Base-by-base conservation (phyloP, 2,888 invertebrate species). In the Aporophyla lueneburgensis region DNA sequence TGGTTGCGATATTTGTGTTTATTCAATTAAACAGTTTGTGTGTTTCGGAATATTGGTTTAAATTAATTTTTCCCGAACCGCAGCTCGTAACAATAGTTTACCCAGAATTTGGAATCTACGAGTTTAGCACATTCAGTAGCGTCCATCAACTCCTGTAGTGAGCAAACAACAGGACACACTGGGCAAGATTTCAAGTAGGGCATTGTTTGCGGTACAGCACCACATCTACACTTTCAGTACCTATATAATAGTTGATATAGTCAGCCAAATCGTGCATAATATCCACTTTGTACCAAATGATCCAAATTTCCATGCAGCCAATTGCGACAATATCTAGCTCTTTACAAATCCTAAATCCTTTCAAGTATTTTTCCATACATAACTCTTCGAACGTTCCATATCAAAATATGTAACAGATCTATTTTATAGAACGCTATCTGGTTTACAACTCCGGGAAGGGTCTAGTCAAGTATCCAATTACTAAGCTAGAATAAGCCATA, bases 391-490 rank as follows among this genome's bases (percentile, higher is more conserved):
- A 27, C 7, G 56, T 33, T 51, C 19, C 1, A 14, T n/a, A 40
- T 53, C 24, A 62, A 68, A 56, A 62, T 53, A 54, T 12, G 3
- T 19, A 67, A 27, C 24, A 76, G 54, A 76, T 46, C 51, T 46
- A 24, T 75, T 40, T 33, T 40, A 53, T 24, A 40, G 63, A 59
- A 59, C 49, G 19, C 56, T 62, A 58, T 68, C 33, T 9, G 19
- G 33, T 43, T 59, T 46, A 33, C 53, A 69, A 69, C 54, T 54
- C 5, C 10, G 53, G n/a, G 40, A 59, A 43, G 78, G 58, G 21
- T 80, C 24, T 54, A 49, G 40, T 83, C 54, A 78, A 78, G 63
- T 59, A 78, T 80, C 83, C 63, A 80, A 83, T 80, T 78, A 83
- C 83, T 70, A 59, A 78, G 49, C 78, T 54, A n/a, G 16, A 78